A percentile compares a stretch with the other conserved stretches of the same genome.
These are phyloP conservation scores for Coelogynopora nodosa DNA, from an alignment of 2,888 invertebrate genomes.

Conservation along the genomic window DNA sequence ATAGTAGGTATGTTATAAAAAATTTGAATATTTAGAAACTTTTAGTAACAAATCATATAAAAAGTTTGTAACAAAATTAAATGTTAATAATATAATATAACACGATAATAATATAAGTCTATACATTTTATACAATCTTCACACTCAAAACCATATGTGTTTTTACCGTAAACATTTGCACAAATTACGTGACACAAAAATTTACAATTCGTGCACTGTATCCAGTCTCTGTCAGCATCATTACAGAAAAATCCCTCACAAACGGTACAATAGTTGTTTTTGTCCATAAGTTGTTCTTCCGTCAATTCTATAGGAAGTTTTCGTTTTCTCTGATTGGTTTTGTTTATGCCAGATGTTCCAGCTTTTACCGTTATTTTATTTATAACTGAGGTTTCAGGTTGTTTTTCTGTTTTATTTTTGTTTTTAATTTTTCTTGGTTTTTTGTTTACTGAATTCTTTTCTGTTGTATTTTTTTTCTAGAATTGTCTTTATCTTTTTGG, in stretches of 20 bases:
- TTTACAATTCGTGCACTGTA: background rate
- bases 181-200: background rate
- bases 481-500: background rate
- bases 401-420: too few species aligned
- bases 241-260: background rate
- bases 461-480: too few species aligned
- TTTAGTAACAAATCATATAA: background rate
- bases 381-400: too few species aligned
- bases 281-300: background rate
- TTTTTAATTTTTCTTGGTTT: too few species aligned
- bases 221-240: background rate
- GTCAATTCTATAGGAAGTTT: background rate
- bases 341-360: background rate
- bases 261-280: background rate
- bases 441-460: too few species aligned
- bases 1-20: too few species aligned
- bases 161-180: background rate
- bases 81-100: background rate
- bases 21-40: too few species aligned
- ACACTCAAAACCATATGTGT: background rate
- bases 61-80: background rate
- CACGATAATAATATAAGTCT: background rate
- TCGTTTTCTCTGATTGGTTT: background rate
- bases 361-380: background rate
- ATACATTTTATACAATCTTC: background rate